Evolutionary conservation across 2,888 invertebrate genomes (phyloP), one percentile per base, ranked within the genome.

Genomic region (Acanthosepion pharaonis): DNA sequence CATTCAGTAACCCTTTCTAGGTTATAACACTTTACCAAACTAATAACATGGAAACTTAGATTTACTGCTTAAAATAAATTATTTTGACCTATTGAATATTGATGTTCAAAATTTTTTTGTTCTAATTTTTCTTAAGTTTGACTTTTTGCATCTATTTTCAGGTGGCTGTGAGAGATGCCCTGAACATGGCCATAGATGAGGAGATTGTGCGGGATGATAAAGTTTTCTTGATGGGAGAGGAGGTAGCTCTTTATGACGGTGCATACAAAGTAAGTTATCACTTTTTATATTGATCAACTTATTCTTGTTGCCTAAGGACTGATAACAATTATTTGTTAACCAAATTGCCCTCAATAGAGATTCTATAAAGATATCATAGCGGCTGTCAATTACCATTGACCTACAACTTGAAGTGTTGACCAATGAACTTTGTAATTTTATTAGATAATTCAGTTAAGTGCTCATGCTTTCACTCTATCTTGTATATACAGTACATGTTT

Each of bases 221-320:
- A 94, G 97, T 97, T 15, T 99, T 99, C 97, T 97, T 99, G 92
- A 96, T 99, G 95, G 99, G 99, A 91, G 99, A 99, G 97, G 99
- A 99, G 98, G 99, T 99, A 0, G 99, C 99, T n/a, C 98, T 98
- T 97, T 99, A 99, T 97, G 99, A 99, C 97, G 99, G 99, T 95
- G 99, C 99, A 94, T 99, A 99, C 97, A 98, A 98, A 97, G 98
- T 98, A 95, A 94, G 95, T 91, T 55, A 15, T 51, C 18, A n/a
- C 15, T n/a, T 11, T 93, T 18, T 53, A 28, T n/a, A 59, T 59
- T 20, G 18, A 59, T 23, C 18, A 5, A 59, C 3, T 55, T 42
- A 42, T 51, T 59, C n/a, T 28, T n/a, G 42, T 48, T 48, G 23
- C 78, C 5, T 42, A 18, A 55, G 18, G 18, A 55, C 20, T 20